These are phyloP conservation scores for Bombus superbus DNA, from an alignment of 1,140 invertebrate genomes.

Conservation along the genomic window DNA sequence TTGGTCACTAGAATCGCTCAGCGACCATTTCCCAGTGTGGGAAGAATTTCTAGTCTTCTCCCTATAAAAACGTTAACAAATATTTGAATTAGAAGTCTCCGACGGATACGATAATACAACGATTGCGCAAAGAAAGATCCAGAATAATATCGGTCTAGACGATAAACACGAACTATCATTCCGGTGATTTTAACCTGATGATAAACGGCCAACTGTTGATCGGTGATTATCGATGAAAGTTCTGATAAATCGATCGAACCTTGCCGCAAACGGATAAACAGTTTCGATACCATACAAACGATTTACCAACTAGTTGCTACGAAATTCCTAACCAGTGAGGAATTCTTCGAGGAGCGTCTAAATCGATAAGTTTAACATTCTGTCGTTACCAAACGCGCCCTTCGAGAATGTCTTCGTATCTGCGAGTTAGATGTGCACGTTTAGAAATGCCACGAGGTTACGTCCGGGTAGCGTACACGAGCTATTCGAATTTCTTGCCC, in stretches of 20 bases:
- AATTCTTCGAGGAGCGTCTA: neutral
- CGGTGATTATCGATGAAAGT: no score
- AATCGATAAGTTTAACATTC: neutral
- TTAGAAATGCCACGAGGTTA: constrained; percentile 67
- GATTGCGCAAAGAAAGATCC: no score
- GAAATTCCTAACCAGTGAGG: neutral
- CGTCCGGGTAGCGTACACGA: constrained; percentile 53
- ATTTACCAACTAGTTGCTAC: neutral
- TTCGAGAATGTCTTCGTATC: constrained; percentile 20
- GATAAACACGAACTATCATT: no score
- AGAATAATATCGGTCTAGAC: no score
- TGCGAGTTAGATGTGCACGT: constrained; percentile 24
- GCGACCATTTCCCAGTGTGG: no score
- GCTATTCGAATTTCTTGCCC: neutral
- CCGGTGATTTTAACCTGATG: no score
- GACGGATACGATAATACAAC: no score
- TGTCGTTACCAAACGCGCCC: constrained; percentile 12
- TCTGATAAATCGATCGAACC: neutral
- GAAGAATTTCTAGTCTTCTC: no score
- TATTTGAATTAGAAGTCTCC: no score
- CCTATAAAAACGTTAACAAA: no score
- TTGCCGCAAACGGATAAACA: neutral
- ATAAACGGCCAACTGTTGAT: no score
- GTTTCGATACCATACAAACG: neutral
- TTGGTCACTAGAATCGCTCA: neutral